Base-by-base conservation (phyloP, 1,140 invertebrate genomes). In the Danaus melanippus region DNA sequence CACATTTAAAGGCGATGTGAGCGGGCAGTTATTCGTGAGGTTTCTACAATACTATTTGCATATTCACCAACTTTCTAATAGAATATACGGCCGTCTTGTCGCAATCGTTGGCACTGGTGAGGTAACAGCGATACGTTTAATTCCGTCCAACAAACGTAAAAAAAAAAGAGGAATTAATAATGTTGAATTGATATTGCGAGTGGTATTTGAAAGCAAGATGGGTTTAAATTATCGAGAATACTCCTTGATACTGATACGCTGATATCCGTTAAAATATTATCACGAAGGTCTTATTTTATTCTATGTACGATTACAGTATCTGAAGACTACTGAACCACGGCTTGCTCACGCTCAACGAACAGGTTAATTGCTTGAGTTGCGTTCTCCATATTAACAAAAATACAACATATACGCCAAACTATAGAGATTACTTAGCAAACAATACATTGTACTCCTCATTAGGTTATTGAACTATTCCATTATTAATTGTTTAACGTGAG, bases 31-130 rank as follows among this genome's bases (percentile, higher is more conserved):
- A 83, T 84, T 86, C 79, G 83, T 86, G 79, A 75, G 81, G 79
- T 84, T 84, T 84, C 81, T 84, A 86, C 81, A 74, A 83, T 83
- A 86, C 79, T 84, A 86, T 86, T 86, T 86, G 83, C 83, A 86
- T 86, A 86, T 86, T 83, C 78, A 74, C 72, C 74, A 80, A 86
- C 83, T 86, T 86, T 86, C 83, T 86, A 86, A 86, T 86, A 79
- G 80, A 84, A 80, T 76, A 84, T 82, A 74, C 71, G 78, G 71
- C 72, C 70, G 68, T 79, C 76, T 86, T 84, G 83, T 81, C 76
- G 79, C 80, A 84, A 84, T 82, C 76, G 76, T 74, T 73, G 67
- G 68, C 69, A 67, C 64, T 66, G 67, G 74, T 84, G 80, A 82
- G 79, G 80, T 86, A 84, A 86, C 79, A 74, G 62, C 71, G 68